These are phyloP conservation scores for Sebastiscus albofasciatus DNA, from an alignment of 2,797 vertebrate species.

Conservation along the genomic window DNA sequence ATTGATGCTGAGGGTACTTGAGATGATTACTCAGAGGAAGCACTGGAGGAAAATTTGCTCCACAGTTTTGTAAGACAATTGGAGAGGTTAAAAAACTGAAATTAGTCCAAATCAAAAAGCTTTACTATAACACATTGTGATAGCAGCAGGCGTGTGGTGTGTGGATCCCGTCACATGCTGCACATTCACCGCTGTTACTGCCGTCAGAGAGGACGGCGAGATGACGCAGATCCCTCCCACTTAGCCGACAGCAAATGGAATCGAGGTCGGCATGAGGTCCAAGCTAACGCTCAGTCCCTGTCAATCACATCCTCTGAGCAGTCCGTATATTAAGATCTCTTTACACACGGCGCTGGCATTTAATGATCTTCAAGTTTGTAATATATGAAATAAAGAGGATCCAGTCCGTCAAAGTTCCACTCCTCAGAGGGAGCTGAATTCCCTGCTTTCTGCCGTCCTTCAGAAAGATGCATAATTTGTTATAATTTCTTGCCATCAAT, in stretches of 20 bases:
- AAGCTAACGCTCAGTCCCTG: neutral
- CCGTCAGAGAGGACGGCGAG: slow-evolving; percentile 18
- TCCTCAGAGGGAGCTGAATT: neutral
- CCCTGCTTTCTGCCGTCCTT: neutral
- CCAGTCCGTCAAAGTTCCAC: neutral
- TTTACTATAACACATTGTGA: neutral
- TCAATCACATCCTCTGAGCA: slow-evolving; percentile 24
- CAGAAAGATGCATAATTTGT: slow-evolving; percentile 23
- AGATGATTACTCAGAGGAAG: slow-evolving; percentile 61
- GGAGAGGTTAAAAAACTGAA: slow-evolving; percentile 28
- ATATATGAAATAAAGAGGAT: neutral
- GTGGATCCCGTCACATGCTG: neutral
- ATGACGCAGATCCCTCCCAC: slow-evolving; percentile 56
- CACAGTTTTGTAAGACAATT: slow-evolving; percentile 30
- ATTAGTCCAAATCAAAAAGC: slow-evolving; percentile 2
- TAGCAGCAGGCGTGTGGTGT: slow-evolving; percentile 5
- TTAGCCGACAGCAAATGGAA: slow-evolving; percentile 31
- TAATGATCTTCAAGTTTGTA: neutral
- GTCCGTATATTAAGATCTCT: slow-evolving; percentile 16
- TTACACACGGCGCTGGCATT: neutral
- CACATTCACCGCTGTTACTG: neutral
- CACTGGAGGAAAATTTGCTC: slow-evolving; percentile 38
- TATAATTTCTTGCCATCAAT: slow-evolving; percentile 45
- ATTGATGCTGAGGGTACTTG: slow-evolving; percentile 28
- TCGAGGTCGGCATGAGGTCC: slow-evolving; percentile 30